Evolutionary conservation across 2,113 vertebrate genomes (phyloP).

Genomic region (Melanocharis versteri): DNA sequence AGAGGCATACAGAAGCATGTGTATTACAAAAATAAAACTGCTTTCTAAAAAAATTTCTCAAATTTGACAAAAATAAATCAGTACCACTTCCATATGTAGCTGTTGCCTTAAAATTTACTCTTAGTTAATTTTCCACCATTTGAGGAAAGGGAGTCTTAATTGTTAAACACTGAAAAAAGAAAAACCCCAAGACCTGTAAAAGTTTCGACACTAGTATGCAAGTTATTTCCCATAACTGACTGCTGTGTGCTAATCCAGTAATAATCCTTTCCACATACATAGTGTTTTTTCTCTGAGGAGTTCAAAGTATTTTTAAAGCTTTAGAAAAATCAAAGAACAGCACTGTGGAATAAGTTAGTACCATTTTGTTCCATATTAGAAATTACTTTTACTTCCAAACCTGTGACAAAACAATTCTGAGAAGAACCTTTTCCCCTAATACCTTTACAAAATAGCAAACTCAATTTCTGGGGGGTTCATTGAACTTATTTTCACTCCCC

Average conservation of each 20-base stretch:
- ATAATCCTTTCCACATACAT: neutral
- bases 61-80: neutral
- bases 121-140: neutral
- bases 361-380: neutral
- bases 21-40: neutral
- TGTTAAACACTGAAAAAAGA: neutral
- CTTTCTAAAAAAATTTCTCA: neutral
- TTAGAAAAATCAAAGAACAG: neutral
- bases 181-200: neutral
- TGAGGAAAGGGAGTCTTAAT: neutral
- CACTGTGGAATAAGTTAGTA: neutral
- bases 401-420: neutral
- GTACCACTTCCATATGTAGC: neutral
- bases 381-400: neutral
- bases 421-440: neutral
- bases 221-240: neutral
- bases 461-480: rapidly evolving
- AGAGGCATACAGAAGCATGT: neutral
- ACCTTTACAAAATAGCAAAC: neutral
- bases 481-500: neutral
- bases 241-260: neutral
- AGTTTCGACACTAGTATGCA: neutral
- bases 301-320: neutral
- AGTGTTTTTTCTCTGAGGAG: neutral
- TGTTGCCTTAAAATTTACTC: neutral